These are phyloP conservation scores for Kryphioiulus occultus DNA, from an alignment of 2,888 invertebrate species.

Conservation along the genomic window DNA sequence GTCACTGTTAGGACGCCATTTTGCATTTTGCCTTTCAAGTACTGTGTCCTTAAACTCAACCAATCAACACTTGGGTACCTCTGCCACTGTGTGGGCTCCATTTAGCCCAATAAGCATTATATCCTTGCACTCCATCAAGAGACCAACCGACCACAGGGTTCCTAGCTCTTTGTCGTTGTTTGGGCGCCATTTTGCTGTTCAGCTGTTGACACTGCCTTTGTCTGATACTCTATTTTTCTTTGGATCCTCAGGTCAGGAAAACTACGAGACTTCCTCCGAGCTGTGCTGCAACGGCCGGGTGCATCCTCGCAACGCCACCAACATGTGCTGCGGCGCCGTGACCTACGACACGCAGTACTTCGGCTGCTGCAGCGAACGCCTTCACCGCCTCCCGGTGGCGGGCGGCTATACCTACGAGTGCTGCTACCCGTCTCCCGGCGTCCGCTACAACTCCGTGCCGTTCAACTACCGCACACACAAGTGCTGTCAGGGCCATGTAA, in stretches of 20 bases:
- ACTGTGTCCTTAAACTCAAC: too few relatives aligned
- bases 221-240: too few relatives aligned
- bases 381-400: not conserved
- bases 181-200: too few relatives aligned
- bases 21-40: too few relatives aligned
- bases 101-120: too few relatives aligned
- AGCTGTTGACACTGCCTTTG: too few relatives aligned
- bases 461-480: not conserved
- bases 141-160: too few relatives aligned
- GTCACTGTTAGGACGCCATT: too few relatives aligned
- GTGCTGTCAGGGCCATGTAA: slow-evolving; percentile 26
- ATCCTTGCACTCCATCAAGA: too few relatives aligned
- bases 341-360: not conserved
- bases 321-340: not conserved
- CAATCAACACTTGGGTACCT: too few relatives aligned
- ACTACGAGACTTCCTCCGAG: not conserved
- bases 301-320: not conserved
- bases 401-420: not conserved
- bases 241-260: not conserved
- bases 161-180: not conserved
- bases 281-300: slow-evolving; percentile 24
- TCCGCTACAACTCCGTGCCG: not conserved
- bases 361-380: not conserved
- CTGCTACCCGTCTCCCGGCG: not conserved
- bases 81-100: too few relatives aligned